A percentile compares a stretch with the other conserved stretches of the same genome.
These are phyloP conservation scores for Gryllus longicercus DNA, from an alignment of 2,888 invertebrate genomes.

Conservation along the genomic window DNA sequence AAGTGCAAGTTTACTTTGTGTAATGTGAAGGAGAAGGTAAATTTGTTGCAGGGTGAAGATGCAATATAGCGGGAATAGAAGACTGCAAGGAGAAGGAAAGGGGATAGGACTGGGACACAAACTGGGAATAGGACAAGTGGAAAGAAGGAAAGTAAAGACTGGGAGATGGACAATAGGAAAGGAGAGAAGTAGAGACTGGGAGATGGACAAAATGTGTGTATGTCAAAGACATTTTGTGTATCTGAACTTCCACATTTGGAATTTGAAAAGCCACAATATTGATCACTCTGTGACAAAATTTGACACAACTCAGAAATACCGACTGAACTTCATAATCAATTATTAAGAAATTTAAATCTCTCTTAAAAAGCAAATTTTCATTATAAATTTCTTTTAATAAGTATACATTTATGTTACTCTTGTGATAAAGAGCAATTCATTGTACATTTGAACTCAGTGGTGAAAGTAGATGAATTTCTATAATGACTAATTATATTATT, in stretches of 20 bases:
- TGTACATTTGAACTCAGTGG: background rate
- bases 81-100: background rate
- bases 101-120: too few relatives aligned
- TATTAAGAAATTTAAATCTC: constrained; percentile 17
- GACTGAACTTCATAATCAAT: background rate
- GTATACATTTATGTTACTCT: constrained; percentile 10
- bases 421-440: background rate
- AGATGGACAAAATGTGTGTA: background rate
- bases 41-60: background rate
- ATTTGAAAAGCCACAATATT: constrained; percentile 17
- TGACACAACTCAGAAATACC: background rate
- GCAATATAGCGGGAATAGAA: background rate
- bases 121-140: background rate
- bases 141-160: background rate
- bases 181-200: background rate
- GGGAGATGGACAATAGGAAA: background rate
- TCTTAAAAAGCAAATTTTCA: constrained; percentile 11
- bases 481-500: background rate
- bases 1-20: background rate
- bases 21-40: background rate
- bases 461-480: background rate
- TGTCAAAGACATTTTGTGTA: background rate
- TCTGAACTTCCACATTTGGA: background rate
- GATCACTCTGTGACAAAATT: background rate
- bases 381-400: constrained; percentile 4